phyloP scores from a whole-genome alignment of 2,113 vertebrate genomes.

The Cnemophilus loriae region DNA sequence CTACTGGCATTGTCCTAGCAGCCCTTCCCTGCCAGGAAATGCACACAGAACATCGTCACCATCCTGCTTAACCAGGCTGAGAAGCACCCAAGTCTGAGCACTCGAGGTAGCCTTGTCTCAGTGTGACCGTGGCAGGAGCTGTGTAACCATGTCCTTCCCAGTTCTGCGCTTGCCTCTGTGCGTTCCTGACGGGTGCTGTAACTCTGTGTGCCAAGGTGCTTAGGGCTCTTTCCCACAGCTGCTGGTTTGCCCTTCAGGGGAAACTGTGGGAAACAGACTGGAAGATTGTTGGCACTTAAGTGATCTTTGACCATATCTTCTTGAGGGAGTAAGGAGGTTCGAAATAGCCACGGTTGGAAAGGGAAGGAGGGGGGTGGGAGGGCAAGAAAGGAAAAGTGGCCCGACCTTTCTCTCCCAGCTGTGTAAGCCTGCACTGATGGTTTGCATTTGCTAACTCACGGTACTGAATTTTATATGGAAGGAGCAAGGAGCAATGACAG shows the following conservation, averaged over 20 bases:
- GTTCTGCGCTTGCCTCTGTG: background rate
- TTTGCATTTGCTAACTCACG: background rate
- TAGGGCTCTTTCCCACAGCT: constrained; percentile 53
- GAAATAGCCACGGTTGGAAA: background rate
- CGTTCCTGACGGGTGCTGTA: background rate
- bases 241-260: constrained; percentile 18
- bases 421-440: background rate
- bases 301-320: constrained; percentile 44
- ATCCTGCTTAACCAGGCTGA: background rate
- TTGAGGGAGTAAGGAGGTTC: background rate
- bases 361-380: accelerated
- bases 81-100: background rate
- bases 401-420: background rate
- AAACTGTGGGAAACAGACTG: constrained; percentile 28
- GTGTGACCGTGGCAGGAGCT: background rate
- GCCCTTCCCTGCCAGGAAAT: background rate
- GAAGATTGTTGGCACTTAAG: background rate
- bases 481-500: background rate
- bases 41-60: background rate
- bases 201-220: constrained; percentile 6
- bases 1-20: constrained; percentile 24
- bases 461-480: background rate
- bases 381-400: background rate
- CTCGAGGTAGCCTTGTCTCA: background rate
- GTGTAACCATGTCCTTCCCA: background rate